Percentiles rank a stretch among this genome's conserved stretches.
Evolutionary conservation across 2,888 invertebrate species (phyloP).

Genomic region (Anthrax anthrax): DNA sequence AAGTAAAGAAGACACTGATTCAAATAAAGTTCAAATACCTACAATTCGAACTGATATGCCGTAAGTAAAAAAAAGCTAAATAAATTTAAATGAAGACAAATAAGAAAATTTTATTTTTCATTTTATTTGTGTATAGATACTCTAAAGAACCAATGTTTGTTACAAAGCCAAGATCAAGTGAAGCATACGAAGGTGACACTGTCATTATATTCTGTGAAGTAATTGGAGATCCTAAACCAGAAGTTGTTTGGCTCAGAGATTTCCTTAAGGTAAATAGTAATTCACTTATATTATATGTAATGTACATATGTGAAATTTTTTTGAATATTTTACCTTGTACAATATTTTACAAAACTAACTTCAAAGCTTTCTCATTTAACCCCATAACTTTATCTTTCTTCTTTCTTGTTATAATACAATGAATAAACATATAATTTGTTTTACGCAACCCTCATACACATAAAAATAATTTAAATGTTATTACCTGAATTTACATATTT

Average conservation of each 20-base stretch:
- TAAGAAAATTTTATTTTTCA: not conserved
- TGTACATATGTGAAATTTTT: no score
- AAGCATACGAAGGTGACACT: conserved; percentile 72
- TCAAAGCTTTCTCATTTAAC: no score
- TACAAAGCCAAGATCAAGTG: conserved; percentile 65
- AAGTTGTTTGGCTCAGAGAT: conserved; percentile 76
- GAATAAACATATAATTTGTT: no score
- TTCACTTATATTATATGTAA: no score
- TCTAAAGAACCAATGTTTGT: conserved; percentile 73
- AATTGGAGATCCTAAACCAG: conserved; percentile 75
- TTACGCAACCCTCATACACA: no score
- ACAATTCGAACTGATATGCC: conserved; percentile 34
- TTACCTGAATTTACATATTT: no score
- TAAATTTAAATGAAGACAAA: not conserved
- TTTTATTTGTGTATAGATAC: conserved; percentile 39
- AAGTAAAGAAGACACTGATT: conserved; percentile 19
- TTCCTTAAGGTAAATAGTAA: conserved; percentile 67
- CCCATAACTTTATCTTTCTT: no score
- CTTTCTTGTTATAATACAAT: no score
- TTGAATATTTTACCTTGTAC: no score
- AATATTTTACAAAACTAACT: no score
- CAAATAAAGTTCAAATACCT: conserved; percentile 21
- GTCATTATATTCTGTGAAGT: conserved; percentile 80
- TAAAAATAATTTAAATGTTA: no score
- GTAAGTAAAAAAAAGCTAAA: conserved; percentile 29